Evolutionary conservation across 2,113 vertebrate genomes (phyloP).

Genomic region (Upupa epops): DNA sequence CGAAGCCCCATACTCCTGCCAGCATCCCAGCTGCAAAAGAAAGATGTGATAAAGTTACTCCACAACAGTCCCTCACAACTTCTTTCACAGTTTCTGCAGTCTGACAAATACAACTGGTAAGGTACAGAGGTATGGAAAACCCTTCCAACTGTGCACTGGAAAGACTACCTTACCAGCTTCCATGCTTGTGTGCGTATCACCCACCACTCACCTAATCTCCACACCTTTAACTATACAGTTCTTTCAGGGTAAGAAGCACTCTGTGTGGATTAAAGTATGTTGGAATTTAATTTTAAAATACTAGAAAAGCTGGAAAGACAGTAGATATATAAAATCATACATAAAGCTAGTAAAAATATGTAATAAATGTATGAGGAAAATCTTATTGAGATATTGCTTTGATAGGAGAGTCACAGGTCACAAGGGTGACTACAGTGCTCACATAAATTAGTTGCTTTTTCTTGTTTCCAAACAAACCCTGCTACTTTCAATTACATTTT

Average conservation of each 20-base stretch:
- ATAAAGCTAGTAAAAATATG: background rate
- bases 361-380: background rate
- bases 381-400: background rate
- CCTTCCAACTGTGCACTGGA: background rate
- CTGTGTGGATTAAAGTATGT: background rate
- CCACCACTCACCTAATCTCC: background rate
- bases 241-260: background rate
- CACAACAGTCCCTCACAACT: background rate
- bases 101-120: background rate
- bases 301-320: background rate
- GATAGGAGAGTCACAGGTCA: background rate
- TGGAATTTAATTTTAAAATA: background rate
- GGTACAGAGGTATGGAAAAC: background rate
- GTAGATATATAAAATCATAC: accelerated
- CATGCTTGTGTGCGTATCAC: background rate
- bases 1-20: background rate
- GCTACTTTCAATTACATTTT: background rate
- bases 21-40: background rate
- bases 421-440: background rate
- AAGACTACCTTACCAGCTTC: background rate
- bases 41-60: background rate
- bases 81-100: background rate
- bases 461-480: background rate
- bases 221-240: background rate
- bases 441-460: background rate